A percentile compares a stretch with the other conserved stretches of the same genome.
phyloP scores from a whole-genome alignment of 2,888 invertebrate genomes.

The Macaria notata region DNA sequence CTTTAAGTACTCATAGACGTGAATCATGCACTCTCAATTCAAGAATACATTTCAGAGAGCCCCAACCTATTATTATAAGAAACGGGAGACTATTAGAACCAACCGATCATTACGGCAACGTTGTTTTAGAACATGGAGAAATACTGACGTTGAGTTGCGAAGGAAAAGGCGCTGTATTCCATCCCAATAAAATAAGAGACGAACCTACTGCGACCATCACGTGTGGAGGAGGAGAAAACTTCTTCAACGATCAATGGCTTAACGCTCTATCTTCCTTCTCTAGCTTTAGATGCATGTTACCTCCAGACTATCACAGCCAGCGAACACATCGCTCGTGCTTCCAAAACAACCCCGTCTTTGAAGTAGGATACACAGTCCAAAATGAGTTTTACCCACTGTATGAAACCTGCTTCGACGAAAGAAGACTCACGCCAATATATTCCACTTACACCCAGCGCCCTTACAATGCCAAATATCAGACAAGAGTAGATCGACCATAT shows the following conservation, averaged over 20 bases:
- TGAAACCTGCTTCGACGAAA: conserved; percentile 68
- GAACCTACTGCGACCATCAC: conserved; percentile 49
- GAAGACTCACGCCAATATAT: conserved; percentile 51
- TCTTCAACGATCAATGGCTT: conserved; percentile 62
- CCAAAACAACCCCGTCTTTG: conserved; percentile 51
- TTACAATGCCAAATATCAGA: conserved; percentile 67
- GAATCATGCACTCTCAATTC: conserved; percentile 57
- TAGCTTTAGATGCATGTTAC: conserved; percentile 48
- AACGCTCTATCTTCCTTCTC: conserved; percentile 49
- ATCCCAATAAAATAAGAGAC: conserved; percentile 46
- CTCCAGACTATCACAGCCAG: conserved; percentile 54
- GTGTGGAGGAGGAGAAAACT: conserved; percentile 57
- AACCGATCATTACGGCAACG: conserved; percentile 54
- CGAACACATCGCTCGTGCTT: conserved; percentile 59
- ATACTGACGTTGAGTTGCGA: conserved; percentile 61
- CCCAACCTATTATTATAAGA: conserved; percentile 60
- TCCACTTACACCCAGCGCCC: conserved; percentile 69
- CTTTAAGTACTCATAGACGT: conserved; percentile 48
- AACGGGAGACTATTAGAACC: conserved; percentile 62
- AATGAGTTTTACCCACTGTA: conserved; percentile 58
- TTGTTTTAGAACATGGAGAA: conserved; percentile 57
- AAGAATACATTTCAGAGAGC: conserved; percentile 58
- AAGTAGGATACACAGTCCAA: conserved; percentile 65
- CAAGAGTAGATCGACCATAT: conserved; percentile 60
- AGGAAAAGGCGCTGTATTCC: conserved; percentile 47